Conservation (phyloP, 2,113 vertebrate species). For the Labrus mixtus region DNA sequence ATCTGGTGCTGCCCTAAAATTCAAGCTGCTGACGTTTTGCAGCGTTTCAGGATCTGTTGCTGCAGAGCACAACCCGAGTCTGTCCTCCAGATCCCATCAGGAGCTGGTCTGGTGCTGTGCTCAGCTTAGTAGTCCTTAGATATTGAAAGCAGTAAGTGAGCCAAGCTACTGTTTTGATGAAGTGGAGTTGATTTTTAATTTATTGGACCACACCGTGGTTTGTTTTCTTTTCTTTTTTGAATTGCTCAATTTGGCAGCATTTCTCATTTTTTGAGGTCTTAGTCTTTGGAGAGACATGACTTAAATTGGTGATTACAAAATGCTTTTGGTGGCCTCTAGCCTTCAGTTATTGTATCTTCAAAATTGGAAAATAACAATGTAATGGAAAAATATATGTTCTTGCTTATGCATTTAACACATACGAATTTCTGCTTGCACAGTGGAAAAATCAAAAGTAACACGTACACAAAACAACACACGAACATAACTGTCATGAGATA, state of each 20-base stretch:
- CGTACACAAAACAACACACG: too few relatives aligned
- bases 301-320: neutral
- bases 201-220: conserved; percentile 6
- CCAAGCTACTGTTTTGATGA: neutral
- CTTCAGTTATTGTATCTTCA: neutral
- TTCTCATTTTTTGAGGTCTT: neutral
- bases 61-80: neutral
- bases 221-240: neutral
- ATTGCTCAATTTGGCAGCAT: conserved; percentile 9
- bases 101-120: neutral
- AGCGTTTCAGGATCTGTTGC: conserved; percentile 11
- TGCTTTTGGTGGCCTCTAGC: neutral
- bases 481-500: too few relatives aligned
- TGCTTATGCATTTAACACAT: too few relatives aligned
- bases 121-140: neutral
- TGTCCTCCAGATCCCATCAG: conserved; percentile 17
- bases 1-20: conserved; percentile 62
- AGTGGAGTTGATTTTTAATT: conserved; percentile 24
- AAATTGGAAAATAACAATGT: neutral
- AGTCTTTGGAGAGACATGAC: neutral
- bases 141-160: conserved; percentile 1
- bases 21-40: conserved; percentile 45
- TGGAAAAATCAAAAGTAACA: too few relatives aligned
- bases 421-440: too few relatives aligned
- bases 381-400: too few relatives aligned